Conservation (phyloP, 2,888 invertebrate species). For the Herminia tarsipennalis region DNA sequence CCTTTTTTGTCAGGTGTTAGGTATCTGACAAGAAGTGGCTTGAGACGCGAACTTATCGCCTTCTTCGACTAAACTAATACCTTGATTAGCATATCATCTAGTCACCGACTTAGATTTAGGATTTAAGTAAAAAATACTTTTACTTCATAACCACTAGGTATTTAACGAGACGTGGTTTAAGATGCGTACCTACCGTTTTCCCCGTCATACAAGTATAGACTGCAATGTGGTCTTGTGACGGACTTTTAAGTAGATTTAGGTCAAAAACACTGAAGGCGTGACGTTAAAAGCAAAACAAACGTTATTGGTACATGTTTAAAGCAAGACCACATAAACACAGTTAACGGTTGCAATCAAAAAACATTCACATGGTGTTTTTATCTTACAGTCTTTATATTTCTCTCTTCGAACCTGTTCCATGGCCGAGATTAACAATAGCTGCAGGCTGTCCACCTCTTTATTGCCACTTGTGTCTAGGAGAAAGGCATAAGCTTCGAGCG, state of each 20-base stretch:
- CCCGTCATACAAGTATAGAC: too few species aligned
- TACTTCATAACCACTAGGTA: too few species aligned
- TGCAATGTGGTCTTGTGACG: too few species aligned
- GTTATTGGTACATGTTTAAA: background rate
- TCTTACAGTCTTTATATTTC: constrained; percentile 65
- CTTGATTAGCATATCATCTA: too few species aligned
- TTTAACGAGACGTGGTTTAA: too few species aligned
- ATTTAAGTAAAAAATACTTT: too few species aligned
- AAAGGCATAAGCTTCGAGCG: constrained; percentile 44
- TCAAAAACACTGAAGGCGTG: background rate
- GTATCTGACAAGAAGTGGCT: too few species aligned
- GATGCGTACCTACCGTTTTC: too few species aligned
- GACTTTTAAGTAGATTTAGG: background rate
- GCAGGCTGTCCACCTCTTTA: constrained; percentile 77
- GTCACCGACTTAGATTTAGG: too few species aligned
- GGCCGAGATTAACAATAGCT: constrained; percentile 76
- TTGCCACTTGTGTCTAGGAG: constrained; percentile 55
- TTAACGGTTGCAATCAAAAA: constrained; percentile 49
- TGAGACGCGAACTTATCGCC: too few species aligned
- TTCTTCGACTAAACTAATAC: too few species aligned
- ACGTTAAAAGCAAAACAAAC: background rate
- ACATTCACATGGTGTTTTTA: constrained; percentile 68
- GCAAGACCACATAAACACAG: constrained; percentile 27
- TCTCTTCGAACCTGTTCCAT: constrained; percentile 74
- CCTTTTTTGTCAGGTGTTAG: too few species aligned